These are phyloP conservation scores for Entelurus aequoreus DNA, from an alignment of 2,113 vertebrate genomes.

Conservation along the genomic window DNA sequence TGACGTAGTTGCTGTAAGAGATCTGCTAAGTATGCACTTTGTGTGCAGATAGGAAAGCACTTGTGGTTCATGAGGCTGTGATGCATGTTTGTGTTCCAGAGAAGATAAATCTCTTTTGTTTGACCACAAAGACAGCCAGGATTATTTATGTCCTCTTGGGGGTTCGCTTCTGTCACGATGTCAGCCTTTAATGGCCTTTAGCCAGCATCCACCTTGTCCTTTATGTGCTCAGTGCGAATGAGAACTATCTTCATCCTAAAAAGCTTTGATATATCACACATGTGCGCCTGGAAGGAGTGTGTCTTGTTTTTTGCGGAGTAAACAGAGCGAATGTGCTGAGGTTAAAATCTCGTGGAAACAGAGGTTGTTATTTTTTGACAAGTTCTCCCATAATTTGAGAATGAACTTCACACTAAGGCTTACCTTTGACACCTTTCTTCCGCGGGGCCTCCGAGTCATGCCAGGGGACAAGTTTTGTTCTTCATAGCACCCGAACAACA, in stretches of 20 bases:
- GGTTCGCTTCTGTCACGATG: constrained; percentile 26
- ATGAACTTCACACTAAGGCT: constrained; percentile 38
- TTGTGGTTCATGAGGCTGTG: constrained; percentile 8
- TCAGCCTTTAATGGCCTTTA: constrained; percentile 12
- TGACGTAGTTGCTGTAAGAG: not conserved
- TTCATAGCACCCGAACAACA: constrained; percentile 41
- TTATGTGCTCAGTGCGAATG: constrained; percentile 18
- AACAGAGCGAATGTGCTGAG: constrained; percentile 29
- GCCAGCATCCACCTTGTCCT: constrained; percentile 16
- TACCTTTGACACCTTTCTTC: constrained; percentile 23
- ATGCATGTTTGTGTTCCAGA: constrained; percentile 20
- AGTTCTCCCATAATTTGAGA: constrained; percentile 12
- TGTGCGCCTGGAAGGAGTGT: constrained; percentile 24
- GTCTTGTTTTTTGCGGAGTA: constrained; percentile 25
- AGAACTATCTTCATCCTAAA: constrained; percentile 23
- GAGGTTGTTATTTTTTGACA: constrained; percentile 35
- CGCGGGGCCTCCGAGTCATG: constrained; percentile 24
- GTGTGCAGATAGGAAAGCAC: constrained; percentile 11
- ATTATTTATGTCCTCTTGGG: constrained; percentile 44
- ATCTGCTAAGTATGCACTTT: not conserved
- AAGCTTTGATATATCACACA: constrained; percentile 43
- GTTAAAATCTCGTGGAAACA: constrained; percentile 32
- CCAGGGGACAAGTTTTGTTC: constrained; percentile 45
- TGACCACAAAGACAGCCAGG: constrained; percentile 26
- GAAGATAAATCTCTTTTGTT: constrained; percentile 39